Base-by-base conservation (phyloP, 2,113 vertebrate species). In the Elachura formosa region DNA sequence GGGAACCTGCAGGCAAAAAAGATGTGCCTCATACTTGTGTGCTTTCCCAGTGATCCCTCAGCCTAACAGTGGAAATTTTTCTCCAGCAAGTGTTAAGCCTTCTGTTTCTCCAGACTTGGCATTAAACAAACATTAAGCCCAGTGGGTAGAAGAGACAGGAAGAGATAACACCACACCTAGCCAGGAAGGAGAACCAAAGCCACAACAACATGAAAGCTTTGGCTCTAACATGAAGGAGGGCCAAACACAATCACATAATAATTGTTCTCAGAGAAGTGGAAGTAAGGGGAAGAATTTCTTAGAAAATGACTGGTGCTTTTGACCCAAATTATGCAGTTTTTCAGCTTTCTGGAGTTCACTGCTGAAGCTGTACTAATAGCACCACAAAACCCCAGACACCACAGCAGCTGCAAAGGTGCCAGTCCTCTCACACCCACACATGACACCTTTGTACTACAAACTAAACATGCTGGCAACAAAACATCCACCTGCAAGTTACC, bases 1-100 rank as follows among this genome's bases (percentile, higher is more conserved):
- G 94, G 85, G 99, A 99, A 84, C 99, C 99, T 99, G 89, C 62
- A 79, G 91, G 54, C 58, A 84, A 93, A 54, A 59, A 51, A 96
- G 40, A 59, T 71, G 64, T 67, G 61, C 87, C 66, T 92, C n/a
- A 49, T 4, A 58, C 34, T 61, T 29, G n/a, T 14, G 16, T 0
- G 3, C 24, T 86, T 93, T 58, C 36, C 64, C 63, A 68, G 36
- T 10, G 41, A 77, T 28, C 31, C n/a, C 61, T 78, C 78, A 58
- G 33, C 46, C 7, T 18, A 83, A 61, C 1, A 74, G 9, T 11
- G 41, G 38, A 71, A 41, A 54, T n/a, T 81, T 71, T 78, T 31
- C 69, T 79, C 45, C 45, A 33, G 43, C 22, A 38, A 63, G 38
- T 20, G 45, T 26, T 59, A 93, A 80, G 51, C 9, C 67, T 64